Conservation (phyloP, 2,888 invertebrate species). For the Spatulosminthurus flaviceps region DNA sequence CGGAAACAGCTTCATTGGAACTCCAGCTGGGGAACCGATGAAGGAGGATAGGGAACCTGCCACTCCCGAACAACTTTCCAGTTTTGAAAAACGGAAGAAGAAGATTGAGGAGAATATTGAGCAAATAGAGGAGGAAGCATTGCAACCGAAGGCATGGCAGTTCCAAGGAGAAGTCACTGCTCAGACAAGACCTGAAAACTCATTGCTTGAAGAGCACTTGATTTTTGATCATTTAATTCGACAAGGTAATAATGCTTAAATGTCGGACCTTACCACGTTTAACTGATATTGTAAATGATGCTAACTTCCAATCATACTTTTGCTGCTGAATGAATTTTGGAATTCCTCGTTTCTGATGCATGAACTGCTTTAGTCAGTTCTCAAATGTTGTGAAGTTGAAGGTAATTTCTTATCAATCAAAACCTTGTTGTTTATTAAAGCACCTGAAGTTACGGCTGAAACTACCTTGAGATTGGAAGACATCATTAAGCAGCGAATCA, state of each 20-base stretch:
- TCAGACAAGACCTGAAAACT: conserved; percentile 84
- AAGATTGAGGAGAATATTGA: conserved; percentile 76
- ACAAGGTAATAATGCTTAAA: conserved; percentile 69
- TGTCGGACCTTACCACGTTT: neutral
- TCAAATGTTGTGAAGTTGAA: too few relatives aligned
- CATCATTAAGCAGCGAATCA: conserved; percentile 88
- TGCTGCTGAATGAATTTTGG: conserved; percentile 56
- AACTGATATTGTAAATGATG: conserved; percentile 19
- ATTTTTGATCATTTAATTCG: conserved; percentile 86
- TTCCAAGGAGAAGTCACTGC: conserved; percentile 89
- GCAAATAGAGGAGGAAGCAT: conserved; percentile 76
- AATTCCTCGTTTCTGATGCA: conserved; percentile 63
- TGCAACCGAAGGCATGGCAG: conserved; percentile 92
- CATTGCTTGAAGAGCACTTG: conserved; percentile 88
- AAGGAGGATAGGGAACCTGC: conserved; percentile 65
- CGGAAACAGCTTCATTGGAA: conserved; percentile 56
- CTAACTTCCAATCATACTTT: conserved; percentile 48
- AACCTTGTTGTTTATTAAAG: conserved; percentile 65
- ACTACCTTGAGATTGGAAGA: conserved; percentile 88
- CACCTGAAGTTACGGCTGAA: conserved; percentile 91
- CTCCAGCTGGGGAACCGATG: conserved; percentile 59
- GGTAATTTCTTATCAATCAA: too few relatives aligned
- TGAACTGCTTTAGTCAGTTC: neutral
- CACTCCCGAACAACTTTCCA: conserved; percentile 69
- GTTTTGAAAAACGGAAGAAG: conserved; percentile 79